Evolutionary conservation across 2,113 vertebrate genomes (phyloP).

Genomic region (Pangasianodon gigas): DNA sequence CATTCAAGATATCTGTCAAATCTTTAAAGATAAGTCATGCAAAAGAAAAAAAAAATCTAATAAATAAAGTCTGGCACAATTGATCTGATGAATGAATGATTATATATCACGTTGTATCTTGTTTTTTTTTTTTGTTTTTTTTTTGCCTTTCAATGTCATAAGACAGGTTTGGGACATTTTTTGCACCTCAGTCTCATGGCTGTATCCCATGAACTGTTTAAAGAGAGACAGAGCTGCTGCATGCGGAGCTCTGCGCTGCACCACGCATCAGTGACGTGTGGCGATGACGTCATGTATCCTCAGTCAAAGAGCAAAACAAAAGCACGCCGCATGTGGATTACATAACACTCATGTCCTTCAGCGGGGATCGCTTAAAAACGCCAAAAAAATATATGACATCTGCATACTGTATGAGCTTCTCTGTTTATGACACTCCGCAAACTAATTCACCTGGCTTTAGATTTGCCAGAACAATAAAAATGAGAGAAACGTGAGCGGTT

Average conservation of each 20-base stretch:
- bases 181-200: not conserved
- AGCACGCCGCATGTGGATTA: slow-evolving; percentile 26
- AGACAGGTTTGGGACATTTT: not conserved
- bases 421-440: not conserved
- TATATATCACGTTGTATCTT: not conserved
- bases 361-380: not conserved
- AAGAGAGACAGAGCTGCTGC: not conserved
- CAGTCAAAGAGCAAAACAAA: slow-evolving; percentile 35
- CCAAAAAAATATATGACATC: not conserved
- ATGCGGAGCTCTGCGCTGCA: slow-evolving; percentile 7
- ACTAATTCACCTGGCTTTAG: not conserved
- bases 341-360: slow-evolving; percentile 24
- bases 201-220: not conserved
- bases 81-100: not conserved
- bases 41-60: not conserved
- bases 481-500: not conserved
- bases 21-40: not conserved
- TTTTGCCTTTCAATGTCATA: not conserved
- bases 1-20: not conserved
- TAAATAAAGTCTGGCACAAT: not conserved
- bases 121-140: no score
- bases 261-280: not conserved
- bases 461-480: not conserved
- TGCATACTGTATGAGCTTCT: not conserved
- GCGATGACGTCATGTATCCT: slow-evolving; percentile 26